phyloP scores from a whole-genome alignment of 1,140 invertebrate genomes.

The Palaemon carinicauda region DNA sequence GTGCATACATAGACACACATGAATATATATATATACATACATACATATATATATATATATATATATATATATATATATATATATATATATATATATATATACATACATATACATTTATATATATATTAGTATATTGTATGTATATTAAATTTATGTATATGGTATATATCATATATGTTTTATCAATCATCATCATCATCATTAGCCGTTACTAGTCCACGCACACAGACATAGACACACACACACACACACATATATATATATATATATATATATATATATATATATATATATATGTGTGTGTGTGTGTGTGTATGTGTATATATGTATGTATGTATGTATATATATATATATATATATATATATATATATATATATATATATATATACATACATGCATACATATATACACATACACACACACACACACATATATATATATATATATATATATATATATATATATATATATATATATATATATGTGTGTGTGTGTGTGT shows the following conservation, averaged over 20 bases:
- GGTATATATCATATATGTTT: too few species aligned
- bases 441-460: neutral
- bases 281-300: conserved; percentile 22
- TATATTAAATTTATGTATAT: conserved; percentile 15
- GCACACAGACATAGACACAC: neutral
- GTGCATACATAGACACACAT: neutral
- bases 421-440: neutral
- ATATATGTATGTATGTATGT: neutral
- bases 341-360: neutral
- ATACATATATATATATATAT: neutral
- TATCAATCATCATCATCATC: too few species aligned
- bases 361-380: neutral
- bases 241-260: neutral
- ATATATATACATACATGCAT: neutral
- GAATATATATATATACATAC: neutral
- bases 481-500: neutral
- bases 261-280: conserved; percentile 26
- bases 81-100: neutral
- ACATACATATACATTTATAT: neutral
- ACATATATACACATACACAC: neutral
- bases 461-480: neutral
- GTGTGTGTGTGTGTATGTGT: neutral
- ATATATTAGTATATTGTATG: conserved; percentile 23
- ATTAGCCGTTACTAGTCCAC: too few species aligned
- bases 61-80: neutral